phyloP scores from a whole-genome alignment of 2,888 invertebrate species.

The Girardia tigrina region DNA sequence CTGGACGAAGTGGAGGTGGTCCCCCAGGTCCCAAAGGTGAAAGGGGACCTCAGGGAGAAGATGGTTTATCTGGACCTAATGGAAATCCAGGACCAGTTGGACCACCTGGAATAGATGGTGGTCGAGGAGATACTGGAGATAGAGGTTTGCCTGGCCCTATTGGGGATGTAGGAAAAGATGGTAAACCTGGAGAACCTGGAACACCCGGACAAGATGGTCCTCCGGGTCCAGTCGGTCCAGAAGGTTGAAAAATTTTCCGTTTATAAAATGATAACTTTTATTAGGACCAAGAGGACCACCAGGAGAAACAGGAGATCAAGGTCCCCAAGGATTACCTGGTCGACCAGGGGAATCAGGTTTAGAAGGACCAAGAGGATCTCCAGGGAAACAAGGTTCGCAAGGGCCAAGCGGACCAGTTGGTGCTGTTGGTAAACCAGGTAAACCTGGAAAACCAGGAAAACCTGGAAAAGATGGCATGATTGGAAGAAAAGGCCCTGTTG shows the following conservation, averaged over 20 bases:
- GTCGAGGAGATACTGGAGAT: neutral
- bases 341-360: neutral
- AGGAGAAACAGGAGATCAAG: neutral
- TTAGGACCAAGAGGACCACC: neutral
- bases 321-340: neutral
- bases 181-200: neutral
- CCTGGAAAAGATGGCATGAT: neutral
- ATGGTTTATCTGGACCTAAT: constrained; percentile 1
- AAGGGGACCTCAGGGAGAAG: neutral
- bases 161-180: neutral
- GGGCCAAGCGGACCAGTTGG: neutral
- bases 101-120: neutral
- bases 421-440: neutral
- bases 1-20: neutral
- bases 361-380: neutral
- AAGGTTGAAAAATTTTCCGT: neutral
- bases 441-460: neutral
- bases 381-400: neutral
- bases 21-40: neutral
- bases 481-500: neutral
- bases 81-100: neutral
- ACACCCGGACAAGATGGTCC: neutral
- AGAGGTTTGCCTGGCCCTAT: neutral
- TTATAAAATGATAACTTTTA: neutral
- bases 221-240: neutral